Base-by-base conservation (phyloP, 2,113 vertebrate genomes). In the Ophthalmolycus amberensis region DNA sequence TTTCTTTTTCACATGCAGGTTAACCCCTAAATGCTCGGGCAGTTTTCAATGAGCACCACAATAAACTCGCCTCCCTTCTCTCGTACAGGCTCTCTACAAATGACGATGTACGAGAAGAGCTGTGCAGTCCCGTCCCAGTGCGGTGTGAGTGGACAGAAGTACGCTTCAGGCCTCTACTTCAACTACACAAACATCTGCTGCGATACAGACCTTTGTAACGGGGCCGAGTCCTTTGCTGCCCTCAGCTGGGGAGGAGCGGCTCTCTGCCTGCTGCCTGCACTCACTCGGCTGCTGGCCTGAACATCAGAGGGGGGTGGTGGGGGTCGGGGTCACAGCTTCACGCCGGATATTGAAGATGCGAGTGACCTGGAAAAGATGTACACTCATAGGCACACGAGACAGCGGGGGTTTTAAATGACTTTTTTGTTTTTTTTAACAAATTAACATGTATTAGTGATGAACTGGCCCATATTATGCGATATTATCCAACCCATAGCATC, bases 181-280 rank as follows among this genome's bases (percentile, higher is more conserved):
- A 94, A 89, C 90, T 95, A 89, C 90, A 92, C 66, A 78, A 95
- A 93, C 29, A 48, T 75, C 12, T 95, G 96, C 93, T 96, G 96
- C 1, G 90, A 95, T 44, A 93, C 86, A 0, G 92, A 96, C 84
- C 93, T 95, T 10, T 96, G 96, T 60, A 96, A 96, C 56, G 29
- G 77, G 1, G 94, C 88, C 0, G 63, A 1, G 29, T 8, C 72
- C 14, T 7, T 44, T 56, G 32, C 58, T 38, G 74, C 80, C 77
- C 80, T 79, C 86, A 37, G 70, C 82, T 83, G 89, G 89, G 29
- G 62, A n/a, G 59, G 64, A 67, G 74, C 16, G 0, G 54, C 63
- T 20, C 71, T 94, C 62, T 75, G 82, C 37, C 78, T 95, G 73
- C 62, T 86, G 46, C 67, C 85, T 3, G 64, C 25, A 0, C 52